A percentile compares a stretch with the other conserved stretches of the same genome.
phyloP scores from a whole-genome alignment of 2,888 invertebrate genomes.

The Osmoderma eremita region DNA sequence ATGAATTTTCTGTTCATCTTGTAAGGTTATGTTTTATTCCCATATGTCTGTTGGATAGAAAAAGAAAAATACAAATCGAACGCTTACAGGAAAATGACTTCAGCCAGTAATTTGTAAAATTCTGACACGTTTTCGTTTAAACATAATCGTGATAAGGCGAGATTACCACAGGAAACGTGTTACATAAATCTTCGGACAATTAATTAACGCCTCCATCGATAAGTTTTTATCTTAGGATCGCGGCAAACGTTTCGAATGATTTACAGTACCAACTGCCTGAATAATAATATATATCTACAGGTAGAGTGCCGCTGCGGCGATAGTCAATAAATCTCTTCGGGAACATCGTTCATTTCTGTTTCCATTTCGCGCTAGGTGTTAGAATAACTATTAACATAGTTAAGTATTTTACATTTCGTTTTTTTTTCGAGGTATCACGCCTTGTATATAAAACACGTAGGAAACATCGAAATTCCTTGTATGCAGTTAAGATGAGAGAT shows the following conservation, averaged over 20 bases:
- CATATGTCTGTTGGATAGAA: too few species aligned
- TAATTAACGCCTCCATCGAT: slow-evolving; percentile 34
- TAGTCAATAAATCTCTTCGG: slow-evolving; percentile 19
- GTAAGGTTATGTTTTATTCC: too few species aligned
- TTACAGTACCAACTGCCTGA: slow-evolving; percentile 23
- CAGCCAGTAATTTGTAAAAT: too few species aligned
- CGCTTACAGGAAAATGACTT: too few species aligned
- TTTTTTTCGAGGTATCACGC: slow-evolving; percentile 19
- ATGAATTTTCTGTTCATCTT: too few species aligned
- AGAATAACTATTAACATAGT: too few species aligned
- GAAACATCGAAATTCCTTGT: slow-evolving; percentile 45
- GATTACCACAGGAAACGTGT: slow-evolving; percentile 15
- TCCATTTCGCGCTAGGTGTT: slow-evolving; percentile 5
- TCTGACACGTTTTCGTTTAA: not conserved
- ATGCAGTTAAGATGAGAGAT: slow-evolving; percentile 39
- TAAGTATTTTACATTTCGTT: not conserved
- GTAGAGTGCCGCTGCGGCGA: slow-evolving; percentile 1
- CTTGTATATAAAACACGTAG: slow-evolving; percentile 38
- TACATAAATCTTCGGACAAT: slow-evolving; percentile 22
- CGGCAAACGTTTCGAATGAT: slow-evolving; percentile 25
- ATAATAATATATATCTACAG: slow-evolving; percentile 27
- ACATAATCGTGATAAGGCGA: not conserved
- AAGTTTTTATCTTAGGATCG: slow-evolving; percentile 25
- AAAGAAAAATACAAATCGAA: too few species aligned
- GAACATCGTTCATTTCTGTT: slow-evolving; percentile 16